Conservation (phyloP, 2,888 invertebrate genomes). For the Patella depressa region DNA sequence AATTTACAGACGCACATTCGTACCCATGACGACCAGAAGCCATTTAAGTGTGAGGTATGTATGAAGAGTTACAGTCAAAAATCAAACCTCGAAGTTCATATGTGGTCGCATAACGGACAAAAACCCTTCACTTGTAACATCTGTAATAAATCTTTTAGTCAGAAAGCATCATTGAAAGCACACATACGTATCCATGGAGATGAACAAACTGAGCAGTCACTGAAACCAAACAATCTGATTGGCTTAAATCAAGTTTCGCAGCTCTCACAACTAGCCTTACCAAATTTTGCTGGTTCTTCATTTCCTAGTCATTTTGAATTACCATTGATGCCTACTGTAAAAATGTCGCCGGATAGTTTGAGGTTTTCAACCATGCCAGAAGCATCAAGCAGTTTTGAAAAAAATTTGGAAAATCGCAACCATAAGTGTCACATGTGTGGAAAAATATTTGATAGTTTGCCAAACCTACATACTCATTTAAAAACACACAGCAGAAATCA, state of each 20-base stretch:
- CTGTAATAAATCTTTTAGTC: constrained; percentile 8
- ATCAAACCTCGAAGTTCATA: constrained; percentile 16
- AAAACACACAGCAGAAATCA: neutral
- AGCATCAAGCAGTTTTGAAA: too few relatives aligned
- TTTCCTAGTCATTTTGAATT: neutral
- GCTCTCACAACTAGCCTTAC: neutral
- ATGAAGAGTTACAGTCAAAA: constrained; percentile 14
- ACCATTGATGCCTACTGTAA: too few relatives aligned
- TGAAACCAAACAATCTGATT: neutral
- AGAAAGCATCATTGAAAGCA: constrained; percentile 7
- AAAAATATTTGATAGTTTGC: neutral
- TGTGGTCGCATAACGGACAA: constrained; percentile 11
- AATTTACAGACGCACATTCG: constrained; percentile 16
- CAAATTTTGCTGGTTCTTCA: neutral
- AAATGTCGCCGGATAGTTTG: too few relatives aligned
- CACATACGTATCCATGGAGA: constrained; percentile 13
- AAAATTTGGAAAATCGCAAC: neutral
- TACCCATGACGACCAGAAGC: constrained; percentile 15
- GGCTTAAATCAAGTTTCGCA: neutral
- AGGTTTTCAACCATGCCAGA: too few relatives aligned
- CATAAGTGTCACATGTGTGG: neutral
- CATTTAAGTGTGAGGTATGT: constrained; percentile 16
- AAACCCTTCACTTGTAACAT: constrained; percentile 15
- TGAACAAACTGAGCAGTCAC: neutral
- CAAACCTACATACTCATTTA: neutral